Evolutionary conservation across 2,888 invertebrate genomes (phyloP), one percentile per base, ranked within the genome.

Genomic region (Mythimna ferrago): DNA sequence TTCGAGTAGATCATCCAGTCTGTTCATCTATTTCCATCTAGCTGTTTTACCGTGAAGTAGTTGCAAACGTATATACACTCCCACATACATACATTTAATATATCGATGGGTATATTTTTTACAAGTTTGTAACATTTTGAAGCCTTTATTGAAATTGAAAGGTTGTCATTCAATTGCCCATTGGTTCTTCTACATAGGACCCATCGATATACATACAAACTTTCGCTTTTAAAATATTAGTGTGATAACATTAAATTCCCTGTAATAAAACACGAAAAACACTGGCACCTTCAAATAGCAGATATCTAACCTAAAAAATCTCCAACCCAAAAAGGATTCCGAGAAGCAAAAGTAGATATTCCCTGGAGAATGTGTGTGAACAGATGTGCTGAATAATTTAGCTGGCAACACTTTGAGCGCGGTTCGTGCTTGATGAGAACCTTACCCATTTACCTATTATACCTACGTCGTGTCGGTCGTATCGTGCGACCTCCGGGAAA

Each of bases 371-470:
- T 85, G 85, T 80, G 85, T 84, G 84, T 86, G 88, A 90, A 89
- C 90, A 90, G 89, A 87, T 82, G 87, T 79, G 83, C 79, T 93
- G 91, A 93, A 94, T 93, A 92, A 93, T 93, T 93, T 90, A 93
- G 87, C 80, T 74, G 86, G 87, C 72, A 81, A 87, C 89, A 90
- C 91, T 92, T 92, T 90, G 88, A 87, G 82, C 85, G 78, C 61
- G 82, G 82, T 81, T 78, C 74, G 71, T 81, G 81, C 80, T 82
- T 88, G 87, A 90, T 87, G 89, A 89, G 88, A 74, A 81, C 77
- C 78, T 86, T 73, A 57, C 81, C 82, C 66, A 68, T 84, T 88
- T 88, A 76, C 83, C 81, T 85, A 79, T 78, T 76, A 82, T 82
- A 82, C 71, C 76, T 80, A 75, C 65, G 62, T 9, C 38, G 65